Evolutionary conservation across 2,888 invertebrate species (phyloP).

Genomic region (Drosophila lacicola): DNA sequence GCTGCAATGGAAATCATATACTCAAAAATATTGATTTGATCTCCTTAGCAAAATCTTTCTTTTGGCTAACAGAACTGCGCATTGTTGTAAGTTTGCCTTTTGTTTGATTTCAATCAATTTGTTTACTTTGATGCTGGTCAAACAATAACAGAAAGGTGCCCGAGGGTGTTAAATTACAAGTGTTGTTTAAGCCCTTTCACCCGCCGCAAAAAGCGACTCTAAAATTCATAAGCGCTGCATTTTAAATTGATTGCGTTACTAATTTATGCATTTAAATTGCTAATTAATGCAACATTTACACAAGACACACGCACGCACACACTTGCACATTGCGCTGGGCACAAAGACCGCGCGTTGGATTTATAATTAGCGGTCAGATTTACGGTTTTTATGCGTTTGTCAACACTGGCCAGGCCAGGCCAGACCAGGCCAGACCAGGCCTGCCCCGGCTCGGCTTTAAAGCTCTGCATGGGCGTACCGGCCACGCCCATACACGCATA

Average conservation of each 20-base stretch:
- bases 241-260: constrained; percentile 66
- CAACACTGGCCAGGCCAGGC: constrained; percentile 37
- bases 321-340: constrained; percentile 2
- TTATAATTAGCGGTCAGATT: constrained; percentile 70
- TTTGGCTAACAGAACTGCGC: too few relatives aligned
- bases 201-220: constrained; percentile 19
- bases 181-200: neutral
- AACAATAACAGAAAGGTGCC: neutral
- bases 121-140: neutral
- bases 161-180: constrained; percentile 16
- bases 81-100: neutral
- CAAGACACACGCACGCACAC: constrained; percentile 18
- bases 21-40: too few relatives aligned
- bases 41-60: too few relatives aligned
- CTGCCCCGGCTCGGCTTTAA: constrained; percentile 8
- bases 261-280: constrained; percentile 77
- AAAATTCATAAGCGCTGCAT: constrained; percentile 66
- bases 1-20: too few relatives aligned
- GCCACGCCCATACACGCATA: constrained; percentile 57
- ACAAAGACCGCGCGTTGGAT: constrained; percentile 45
- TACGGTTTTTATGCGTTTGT: constrained; percentile 61
- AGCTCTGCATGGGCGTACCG: neutral
- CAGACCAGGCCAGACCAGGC: neutral
- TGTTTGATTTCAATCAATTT: constrained; percentile 1
- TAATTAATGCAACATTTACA: constrained; percentile 71